A percentile compares a stretch with the other conserved stretches of the same genome.
Conservation (phyloP, 2,113 vertebrate species). For the Chiloscyllium plagiosum region DNA sequence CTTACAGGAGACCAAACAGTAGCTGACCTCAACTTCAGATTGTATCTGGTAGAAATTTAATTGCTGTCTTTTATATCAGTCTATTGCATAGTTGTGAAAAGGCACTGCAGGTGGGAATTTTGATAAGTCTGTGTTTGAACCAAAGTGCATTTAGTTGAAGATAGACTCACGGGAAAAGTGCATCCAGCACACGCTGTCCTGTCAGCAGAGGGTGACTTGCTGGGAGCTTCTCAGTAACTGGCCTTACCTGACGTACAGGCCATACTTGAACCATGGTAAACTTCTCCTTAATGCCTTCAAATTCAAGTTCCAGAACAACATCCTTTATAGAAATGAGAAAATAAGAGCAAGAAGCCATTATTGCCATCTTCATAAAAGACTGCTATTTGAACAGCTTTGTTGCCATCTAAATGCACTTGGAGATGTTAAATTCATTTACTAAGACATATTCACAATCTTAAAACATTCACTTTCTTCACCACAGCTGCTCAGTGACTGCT, state of each 20-base stretch:
- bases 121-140: neutral
- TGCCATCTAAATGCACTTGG: neutral
- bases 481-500: too few species aligned
- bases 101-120: neutral
- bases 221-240: constrained; percentile 91
- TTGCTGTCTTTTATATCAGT: neutral
- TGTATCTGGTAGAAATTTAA: neutral
- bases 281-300: constrained; percentile 90
- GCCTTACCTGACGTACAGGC: constrained; percentile 89
- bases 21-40: neutral
- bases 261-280: constrained; percentile 95
- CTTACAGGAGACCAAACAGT: neutral
- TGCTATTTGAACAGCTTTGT: neutral
- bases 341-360: neutral
- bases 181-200: constrained; percentile 88
- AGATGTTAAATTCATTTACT: neutral
- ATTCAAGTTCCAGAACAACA: constrained; percentile 91
- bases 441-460: neutral
- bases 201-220: constrained; percentile 91
- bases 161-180: constrained; percentile 84
- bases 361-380: neutral
- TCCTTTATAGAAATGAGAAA: constrained; percentile 60
- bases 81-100: neutral
- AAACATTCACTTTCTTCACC: neutral
- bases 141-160: neutral